These are phyloP conservation scores for Ectropis crepuscularia DNA, from an alignment of 2,888 invertebrate species.

Conservation along the genomic window DNA sequence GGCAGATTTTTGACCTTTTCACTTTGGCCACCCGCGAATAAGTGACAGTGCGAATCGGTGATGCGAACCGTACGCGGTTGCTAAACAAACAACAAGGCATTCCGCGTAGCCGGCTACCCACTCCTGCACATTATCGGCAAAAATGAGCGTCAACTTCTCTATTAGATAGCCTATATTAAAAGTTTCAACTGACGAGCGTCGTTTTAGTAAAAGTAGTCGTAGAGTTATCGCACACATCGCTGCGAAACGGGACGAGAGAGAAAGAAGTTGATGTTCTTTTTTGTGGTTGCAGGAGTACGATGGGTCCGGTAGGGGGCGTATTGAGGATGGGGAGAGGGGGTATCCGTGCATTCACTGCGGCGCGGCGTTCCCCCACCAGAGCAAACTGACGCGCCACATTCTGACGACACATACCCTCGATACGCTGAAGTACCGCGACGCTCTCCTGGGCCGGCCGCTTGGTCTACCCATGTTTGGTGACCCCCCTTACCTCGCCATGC, in stretches of 20 bases:
- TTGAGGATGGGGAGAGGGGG: slow-evolving; percentile 81
- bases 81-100: slow-evolving; percentile 78
- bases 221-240: slow-evolving; percentile 80
- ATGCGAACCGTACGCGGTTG: slow-evolving; percentile 76
- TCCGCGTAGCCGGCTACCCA: slow-evolving; percentile 77
- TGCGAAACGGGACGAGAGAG: slow-evolving; percentile 75
- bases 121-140: slow-evolving; percentile 87
- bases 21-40: slow-evolving; percentile 78
- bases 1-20: slow-evolving; percentile 74
- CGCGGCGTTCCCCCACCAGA: slow-evolving; percentile 94
- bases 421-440: slow-evolving; percentile 94
- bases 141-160: slow-evolving; percentile 96
- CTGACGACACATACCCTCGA: slow-evolving; percentile 95
- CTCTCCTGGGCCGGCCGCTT: slow-evolving; percentile 75
- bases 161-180: slow-evolving; percentile 78
- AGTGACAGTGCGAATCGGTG: slow-evolving; percentile 70
- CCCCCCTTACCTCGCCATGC: slow-evolving; percentile 76
- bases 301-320: slow-evolving; percentile 86
- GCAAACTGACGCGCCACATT: slow-evolving; percentile 95
- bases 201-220: slow-evolving; percentile 65
- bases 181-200: slow-evolving; percentile 62
- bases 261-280: slow-evolving; percentile 95
- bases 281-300: slow-evolving; percentile 96
- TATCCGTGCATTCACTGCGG: slow-evolving; percentile 96
- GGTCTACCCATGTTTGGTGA: slow-evolving; percentile 74